These are phyloP conservation scores for Danaus plexippus DNA, from an alignment of 1,140 invertebrate genomes.

Conservation along the genomic window DNA sequence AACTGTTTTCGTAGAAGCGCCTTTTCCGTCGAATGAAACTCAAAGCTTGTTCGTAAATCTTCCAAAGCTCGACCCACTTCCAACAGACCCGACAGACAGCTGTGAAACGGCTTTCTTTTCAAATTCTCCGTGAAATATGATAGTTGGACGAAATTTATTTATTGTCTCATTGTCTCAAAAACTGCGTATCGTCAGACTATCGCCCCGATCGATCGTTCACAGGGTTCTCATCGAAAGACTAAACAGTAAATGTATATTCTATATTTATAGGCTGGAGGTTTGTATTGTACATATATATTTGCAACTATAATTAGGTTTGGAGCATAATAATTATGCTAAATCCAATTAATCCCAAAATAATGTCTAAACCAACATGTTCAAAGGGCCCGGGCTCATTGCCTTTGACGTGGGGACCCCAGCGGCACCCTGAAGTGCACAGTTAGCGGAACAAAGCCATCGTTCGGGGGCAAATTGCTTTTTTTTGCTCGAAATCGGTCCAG, in stretches of 20 bases:
- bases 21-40: too few relatives aligned
- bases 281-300: too few relatives aligned
- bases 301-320: too few relatives aligned
- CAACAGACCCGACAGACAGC: slow-evolving; percentile 18
- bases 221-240: too few relatives aligned
- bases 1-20: too few relatives aligned
- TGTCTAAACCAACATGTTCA: too few relatives aligned
- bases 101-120: slow-evolving; percentile 16
- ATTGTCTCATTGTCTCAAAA: slow-evolving; percentile 30
- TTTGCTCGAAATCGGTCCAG: slow-evolving; percentile 21
- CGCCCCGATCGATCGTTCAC: slow-evolving; percentile 9
- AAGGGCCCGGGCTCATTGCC: too few relatives aligned
- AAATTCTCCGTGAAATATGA: slow-evolving; percentile 27
- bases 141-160: slow-evolving; percentile 24
- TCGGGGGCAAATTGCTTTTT: slow-evolving; percentile 30
- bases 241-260: too few relatives aligned
- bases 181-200: slow-evolving; percentile 13
- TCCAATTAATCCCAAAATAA: too few relatives aligned
- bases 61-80: slow-evolving; percentile 23
- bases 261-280: too few relatives aligned
- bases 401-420: neutral
- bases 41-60: neutral
- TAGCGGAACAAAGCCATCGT: slow-evolving; percentile 18
- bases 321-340: too few relatives aligned
- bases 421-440: slow-evolving; percentile 6